Conservation (phyloP, 2,113 vertebrate species). For the Sorex araneus region DNA sequence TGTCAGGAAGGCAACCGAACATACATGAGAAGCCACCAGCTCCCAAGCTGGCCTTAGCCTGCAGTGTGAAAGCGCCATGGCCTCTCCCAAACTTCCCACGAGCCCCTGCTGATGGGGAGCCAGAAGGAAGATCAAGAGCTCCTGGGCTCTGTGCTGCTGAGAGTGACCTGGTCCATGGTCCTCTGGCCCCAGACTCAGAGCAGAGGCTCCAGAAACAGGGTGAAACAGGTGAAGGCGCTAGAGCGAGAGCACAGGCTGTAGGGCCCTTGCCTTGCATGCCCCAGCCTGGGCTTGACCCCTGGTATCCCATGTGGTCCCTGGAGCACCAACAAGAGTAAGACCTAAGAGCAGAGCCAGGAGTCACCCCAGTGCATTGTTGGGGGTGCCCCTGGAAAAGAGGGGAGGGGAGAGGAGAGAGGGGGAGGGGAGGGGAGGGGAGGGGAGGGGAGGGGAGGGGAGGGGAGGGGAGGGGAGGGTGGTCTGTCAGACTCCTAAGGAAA, state of each 20-base stretch:
- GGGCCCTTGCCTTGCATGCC: no score
- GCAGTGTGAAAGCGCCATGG: not conserved
- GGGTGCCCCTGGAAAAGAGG: no score
- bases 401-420: no score
- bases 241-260: no score
- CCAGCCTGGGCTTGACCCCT: no score
- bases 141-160: not conserved
- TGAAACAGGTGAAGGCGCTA: not conserved
- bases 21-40: not conserved
- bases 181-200: not conserved
- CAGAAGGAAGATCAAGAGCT: slow-evolving; percentile 20
- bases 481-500: no score
- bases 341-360: no score
- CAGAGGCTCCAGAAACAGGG: not conserved
- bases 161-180: not conserved
- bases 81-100: not conserved
- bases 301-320: no score
- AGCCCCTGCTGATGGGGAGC: not conserved
- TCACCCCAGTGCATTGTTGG: not conserved
- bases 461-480: no score
- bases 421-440: no score
- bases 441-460: no score
- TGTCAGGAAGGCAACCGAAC: not conserved
- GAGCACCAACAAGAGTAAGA: no score
- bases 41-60: not conserved